Evolutionary conservation across 2,888 invertebrate genomes (phyloP).

Genomic region (Hypsopygia costalis): DNA sequence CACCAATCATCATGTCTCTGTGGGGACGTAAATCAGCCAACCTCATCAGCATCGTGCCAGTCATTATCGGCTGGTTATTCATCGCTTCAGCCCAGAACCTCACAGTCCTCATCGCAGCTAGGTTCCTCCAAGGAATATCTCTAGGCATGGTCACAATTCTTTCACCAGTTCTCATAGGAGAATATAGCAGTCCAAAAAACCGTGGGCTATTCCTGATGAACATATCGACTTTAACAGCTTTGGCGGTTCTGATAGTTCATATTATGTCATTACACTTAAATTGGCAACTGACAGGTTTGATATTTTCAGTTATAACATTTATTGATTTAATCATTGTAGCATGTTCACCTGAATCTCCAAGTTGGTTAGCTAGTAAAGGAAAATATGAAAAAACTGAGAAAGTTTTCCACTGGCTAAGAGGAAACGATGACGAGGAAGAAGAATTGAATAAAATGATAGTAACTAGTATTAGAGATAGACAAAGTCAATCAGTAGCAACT

Average conservation of each 20-base stretch:
- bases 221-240: constrained; percentile 75
- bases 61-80: constrained; percentile 65
- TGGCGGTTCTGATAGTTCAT: constrained; percentile 81
- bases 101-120: constrained; percentile 30
- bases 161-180: constrained; percentile 71
- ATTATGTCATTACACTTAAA: constrained; percentile 77
- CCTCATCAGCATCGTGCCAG: constrained; percentile 52
- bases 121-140: constrained; percentile 52
- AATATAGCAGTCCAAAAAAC: constrained; percentile 76
- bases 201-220: constrained; percentile 81
- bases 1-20: constrained; percentile 52
- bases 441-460: constrained; percentile 52
- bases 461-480: constrained; percentile 21
- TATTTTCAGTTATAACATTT: constrained; percentile 62
- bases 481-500: no score
- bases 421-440: constrained; percentile 58
- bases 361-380: constrained; percentile 81
- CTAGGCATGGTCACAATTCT: constrained; percentile 69
- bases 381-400: constrained; percentile 70
- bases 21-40: constrained; percentile 66
- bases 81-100: constrained; percentile 44
- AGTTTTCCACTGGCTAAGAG: constrained; percentile 79
- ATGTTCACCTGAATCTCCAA: constrained; percentile 81
- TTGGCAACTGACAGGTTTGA: constrained; percentile 76
- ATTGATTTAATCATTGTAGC: constrained; percentile 55